Percentiles rank a stretch among this genome's conserved stretches.
Conservation (phyloP, 1,140 invertebrate species). For the Anadara kagoshimensis region DNA sequence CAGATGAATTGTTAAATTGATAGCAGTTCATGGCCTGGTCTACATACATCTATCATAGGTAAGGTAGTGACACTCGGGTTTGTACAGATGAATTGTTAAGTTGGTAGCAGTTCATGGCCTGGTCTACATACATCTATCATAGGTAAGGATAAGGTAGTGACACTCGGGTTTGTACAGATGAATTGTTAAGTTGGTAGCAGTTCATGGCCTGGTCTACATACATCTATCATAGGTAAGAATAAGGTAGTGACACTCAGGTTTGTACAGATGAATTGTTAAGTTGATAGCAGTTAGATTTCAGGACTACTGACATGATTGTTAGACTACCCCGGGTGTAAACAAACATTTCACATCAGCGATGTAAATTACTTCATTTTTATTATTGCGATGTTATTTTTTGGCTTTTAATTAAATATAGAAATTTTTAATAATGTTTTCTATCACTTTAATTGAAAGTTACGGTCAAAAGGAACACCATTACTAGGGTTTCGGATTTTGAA, state of each 20-base stretch:
- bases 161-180: no score
- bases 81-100: constrained; percentile 67
- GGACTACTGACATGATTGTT: no score
- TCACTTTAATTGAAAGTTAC: no score
- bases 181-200: constrained; percentile 74
- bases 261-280: constrained; percentile 67
- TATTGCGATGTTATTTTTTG: no score
- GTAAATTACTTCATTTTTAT: no score
- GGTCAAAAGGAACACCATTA: no score
- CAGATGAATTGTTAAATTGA: constrained; percentile 76
- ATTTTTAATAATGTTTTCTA: no score
- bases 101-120: constrained; percentile 76
- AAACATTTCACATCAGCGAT: no score
- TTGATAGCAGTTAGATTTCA: constrained; percentile 81
- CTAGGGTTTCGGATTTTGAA: no score
- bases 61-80: neutral
- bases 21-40: constrained; percentile 53
- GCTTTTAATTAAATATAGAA: no score
- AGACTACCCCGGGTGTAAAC: no score
- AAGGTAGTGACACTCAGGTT: no score
- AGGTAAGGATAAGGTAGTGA: constrained; percentile 46
- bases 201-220: constrained; percentile 53
- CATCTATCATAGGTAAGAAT: constrained; percentile 58
- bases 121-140: constrained; percentile 56
- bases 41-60: constrained; percentile 60